Evolutionary conservation across 2,113 vertebrate species (phyloP).

Genomic region (Pelodiscus sinensis): DNA sequence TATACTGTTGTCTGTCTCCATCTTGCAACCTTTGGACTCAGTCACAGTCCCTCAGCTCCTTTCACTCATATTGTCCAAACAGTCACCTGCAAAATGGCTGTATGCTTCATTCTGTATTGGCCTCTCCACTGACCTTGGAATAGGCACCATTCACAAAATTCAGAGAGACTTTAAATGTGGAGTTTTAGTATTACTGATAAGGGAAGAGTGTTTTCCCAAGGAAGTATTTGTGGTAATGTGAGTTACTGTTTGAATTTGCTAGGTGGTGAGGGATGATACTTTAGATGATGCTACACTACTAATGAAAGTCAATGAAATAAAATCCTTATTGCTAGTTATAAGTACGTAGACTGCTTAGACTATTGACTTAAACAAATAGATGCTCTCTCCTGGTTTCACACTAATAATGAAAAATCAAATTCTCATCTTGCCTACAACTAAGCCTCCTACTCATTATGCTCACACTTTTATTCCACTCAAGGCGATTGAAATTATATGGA

Average conservation of each 20-base stretch:
- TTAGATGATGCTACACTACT: not conserved
- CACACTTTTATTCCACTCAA: not conserved
- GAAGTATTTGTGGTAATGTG: not conserved
- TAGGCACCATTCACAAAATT: not conserved
- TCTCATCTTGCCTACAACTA: not conserved
- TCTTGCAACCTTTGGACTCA: not conserved
- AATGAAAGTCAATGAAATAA: not conserved
- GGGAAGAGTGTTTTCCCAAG: not conserved
- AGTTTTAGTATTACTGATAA: not conserved
- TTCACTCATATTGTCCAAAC: not conserved
- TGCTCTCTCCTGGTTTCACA: not conserved
- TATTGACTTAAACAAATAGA: not conserved
- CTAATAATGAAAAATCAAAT: not conserved
- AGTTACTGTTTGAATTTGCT: slow-evolving; percentile 1
- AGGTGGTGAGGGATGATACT: not conserved
- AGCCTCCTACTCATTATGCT: not conserved
- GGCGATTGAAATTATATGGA: not conserved
- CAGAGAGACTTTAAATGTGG: not conserved
- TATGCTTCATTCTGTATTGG: not conserved
- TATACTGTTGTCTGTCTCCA: not conserved
- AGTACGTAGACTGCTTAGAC: not conserved
- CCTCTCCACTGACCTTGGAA: not conserved
- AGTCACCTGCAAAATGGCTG: not conserved
- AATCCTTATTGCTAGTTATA: not conserved
- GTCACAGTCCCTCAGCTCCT: not conserved